Percentiles rank a stretch among this genome's conserved stretches.
phyloP scores from a whole-genome alignment of 1,140 invertebrate species.

The Temnothorax curvispinosus region DNA sequence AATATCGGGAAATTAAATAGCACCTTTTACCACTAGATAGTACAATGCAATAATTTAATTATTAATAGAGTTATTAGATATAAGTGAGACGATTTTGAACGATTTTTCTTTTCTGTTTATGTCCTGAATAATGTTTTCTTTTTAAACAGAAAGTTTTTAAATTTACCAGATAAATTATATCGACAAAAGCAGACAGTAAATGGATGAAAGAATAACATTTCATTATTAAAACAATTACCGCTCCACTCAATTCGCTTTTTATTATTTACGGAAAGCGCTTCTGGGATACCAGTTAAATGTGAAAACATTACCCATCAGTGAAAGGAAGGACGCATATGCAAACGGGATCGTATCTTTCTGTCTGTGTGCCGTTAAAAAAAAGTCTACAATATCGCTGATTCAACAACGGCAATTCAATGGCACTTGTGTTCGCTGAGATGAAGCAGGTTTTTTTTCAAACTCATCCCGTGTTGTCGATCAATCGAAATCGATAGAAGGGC shows the following conservation, averaged over 20 bases:
- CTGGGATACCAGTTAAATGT: background rate
- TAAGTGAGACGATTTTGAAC: background rate
- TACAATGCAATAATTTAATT: background rate
- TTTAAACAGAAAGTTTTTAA: background rate
- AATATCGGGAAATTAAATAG: background rate
- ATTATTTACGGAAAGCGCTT: background rate
- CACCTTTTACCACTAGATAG: background rate
- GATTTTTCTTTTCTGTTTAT: background rate
- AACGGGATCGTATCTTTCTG: slow-evolving; percentile 21
- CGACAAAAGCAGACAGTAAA: background rate
- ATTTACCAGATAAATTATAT: background rate
- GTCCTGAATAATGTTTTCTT: too few species aligned
- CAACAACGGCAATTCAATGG: slow-evolving; percentile 30
- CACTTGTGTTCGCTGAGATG: slow-evolving; percentile 25
- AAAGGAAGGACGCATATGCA: slow-evolving; percentile 30
- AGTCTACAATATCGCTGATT: slow-evolving; percentile 34
- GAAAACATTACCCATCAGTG: background rate
- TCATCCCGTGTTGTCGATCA: slow-evolving; percentile 52
- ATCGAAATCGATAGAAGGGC: slow-evolving; percentile 48
- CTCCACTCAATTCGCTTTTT: background rate
- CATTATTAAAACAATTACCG: background rate
- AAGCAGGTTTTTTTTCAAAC: slow-evolving; percentile 24
- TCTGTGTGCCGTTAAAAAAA: background rate
- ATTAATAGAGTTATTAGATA: background rate
- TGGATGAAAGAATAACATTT: background rate